A percentile compares a stretch with the other conserved stretches of the same genome.
phyloP scores from a whole-genome alignment of 2,888 invertebrate species.

The Biston stratarius region DNA sequence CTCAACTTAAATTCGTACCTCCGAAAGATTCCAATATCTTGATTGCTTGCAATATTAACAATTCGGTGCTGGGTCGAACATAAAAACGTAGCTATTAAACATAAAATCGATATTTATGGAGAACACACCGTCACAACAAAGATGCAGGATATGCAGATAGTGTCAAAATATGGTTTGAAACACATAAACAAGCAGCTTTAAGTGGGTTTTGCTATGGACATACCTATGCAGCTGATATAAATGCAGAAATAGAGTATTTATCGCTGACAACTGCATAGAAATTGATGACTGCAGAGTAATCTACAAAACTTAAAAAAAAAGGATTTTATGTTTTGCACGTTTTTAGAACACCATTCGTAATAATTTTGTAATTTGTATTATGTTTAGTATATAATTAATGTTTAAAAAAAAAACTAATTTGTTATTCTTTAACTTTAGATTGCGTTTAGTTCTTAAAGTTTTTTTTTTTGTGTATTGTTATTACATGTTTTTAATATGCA shows the following conservation, averaged over 20 bases:
- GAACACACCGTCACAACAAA: constrained; percentile 28
- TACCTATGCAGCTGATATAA: constrained; percentile 8
- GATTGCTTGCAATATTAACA: constrained; percentile 26
- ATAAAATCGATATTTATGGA: constrained; percentile 28
- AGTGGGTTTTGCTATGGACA: constrained; percentile 19
- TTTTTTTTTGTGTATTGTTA: too few relatives aligned
- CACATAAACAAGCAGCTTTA: constrained; percentile 40
- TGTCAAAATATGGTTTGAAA: constrained; percentile 37
- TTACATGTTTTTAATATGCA: too few relatives aligned
- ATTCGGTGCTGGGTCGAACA: constrained; percentile 12
- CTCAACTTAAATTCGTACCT: constrained; percentile 18
- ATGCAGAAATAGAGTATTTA: not conserved
- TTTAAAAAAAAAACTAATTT: too few relatives aligned
- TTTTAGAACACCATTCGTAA: too few relatives aligned
- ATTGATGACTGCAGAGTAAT: too few relatives aligned
- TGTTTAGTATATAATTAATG: too few relatives aligned
- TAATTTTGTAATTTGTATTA: too few relatives aligned
- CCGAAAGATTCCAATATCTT: constrained; percentile 12
- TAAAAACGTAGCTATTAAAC: constrained; percentile 23
- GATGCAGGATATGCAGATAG: constrained; percentile 29
- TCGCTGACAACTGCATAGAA: not conserved
- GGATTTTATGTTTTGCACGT: too few relatives aligned
- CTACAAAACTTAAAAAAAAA: too few relatives aligned
- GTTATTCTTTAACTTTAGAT: too few relatives aligned
- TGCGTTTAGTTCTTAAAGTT: too few relatives aligned